Percentiles rank a stretch among this genome's conserved stretches.
Evolutionary conservation across 2,113 vertebrate species (phyloP).

Genomic region (Caranx ignobilis): DNA sequence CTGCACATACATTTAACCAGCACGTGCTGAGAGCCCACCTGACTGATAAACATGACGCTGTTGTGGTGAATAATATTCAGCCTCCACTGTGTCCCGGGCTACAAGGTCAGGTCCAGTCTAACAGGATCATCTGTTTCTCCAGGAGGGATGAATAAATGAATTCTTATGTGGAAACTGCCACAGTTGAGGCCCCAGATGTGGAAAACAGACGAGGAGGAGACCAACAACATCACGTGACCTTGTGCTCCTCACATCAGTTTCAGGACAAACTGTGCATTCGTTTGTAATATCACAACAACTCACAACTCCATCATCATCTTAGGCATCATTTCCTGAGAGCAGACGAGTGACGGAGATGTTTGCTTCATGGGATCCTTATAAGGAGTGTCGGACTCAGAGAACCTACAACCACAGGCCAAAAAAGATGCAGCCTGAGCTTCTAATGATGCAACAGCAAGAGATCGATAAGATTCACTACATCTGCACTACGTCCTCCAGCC

Average conservation of each 20-base stretch:
- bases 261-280: neutral
- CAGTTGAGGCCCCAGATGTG: conserved; percentile 38
- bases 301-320: too few species aligned
- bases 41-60: conserved; percentile 7
- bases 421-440: neutral
- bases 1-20: conserved; percentile 10
- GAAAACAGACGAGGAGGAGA: conserved; percentile 26
- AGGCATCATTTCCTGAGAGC: too few species aligned
- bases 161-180: conserved; percentile 44
- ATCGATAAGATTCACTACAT: conserved; percentile 1
- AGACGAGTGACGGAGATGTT: too few species aligned
- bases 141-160: conserved; percentile 60
- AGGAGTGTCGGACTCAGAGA: neutral
- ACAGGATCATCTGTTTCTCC: conserved; percentile 36
- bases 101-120: conserved; percentile 48
- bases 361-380: neutral
- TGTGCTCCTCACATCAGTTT: neutral
- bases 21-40: conserved; percentile 4
- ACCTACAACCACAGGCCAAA: neutral
- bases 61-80: conserved; percentile 34
- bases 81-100: neutral
- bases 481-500: neutral
- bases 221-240: conserved; percentile 3
- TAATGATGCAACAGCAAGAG: conserved; percentile 13
- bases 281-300: neutral